Base-by-base conservation (phyloP, 2,113 vertebrate genomes). In the Odontophorus gujanensis region DNA sequence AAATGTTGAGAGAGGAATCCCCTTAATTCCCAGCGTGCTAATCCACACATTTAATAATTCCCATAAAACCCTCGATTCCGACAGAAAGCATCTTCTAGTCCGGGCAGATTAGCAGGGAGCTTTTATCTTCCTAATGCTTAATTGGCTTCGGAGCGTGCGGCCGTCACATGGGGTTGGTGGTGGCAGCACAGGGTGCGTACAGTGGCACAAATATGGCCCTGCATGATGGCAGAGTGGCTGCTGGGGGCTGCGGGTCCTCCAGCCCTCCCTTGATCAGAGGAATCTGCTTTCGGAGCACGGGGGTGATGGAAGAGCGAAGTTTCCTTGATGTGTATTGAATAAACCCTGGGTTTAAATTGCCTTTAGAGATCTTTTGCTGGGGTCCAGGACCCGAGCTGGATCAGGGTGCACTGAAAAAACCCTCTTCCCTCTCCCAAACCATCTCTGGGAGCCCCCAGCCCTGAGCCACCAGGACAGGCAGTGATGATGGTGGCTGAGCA, bases 21-120 rank as follows among this genome's bases (percentile, higher is more conserved):
- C 89, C 85, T 82, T 89, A 85, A 91, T 76, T 85, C 92, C 71
- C 81, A 4, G 50, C 45, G 30, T 14, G 76, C 50, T 90, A 81
- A 90, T 89, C 91, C 92, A 14, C 42, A 30, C 34, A 5, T 50
- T 76, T 22, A 42, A 26, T 84, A 91, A 94, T 91, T 91, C 89
- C 85, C 75, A 1, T 32, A 76, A 88, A 94, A 58, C 74, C 89
- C 65, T 16, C 57, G 0, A 21, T 87, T 80, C 88, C 88, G 57
- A 11, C 88, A 16, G 79, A 63, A 53, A 69, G 55, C 83, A 32
- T 21, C 79, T 53, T 13, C 18, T 51, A 74, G 51, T 42, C 25
- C 11, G 7, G 77, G 77, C 26, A 59, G 86, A 89, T 89, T 88
- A 81, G 21, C 30, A 4, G 13, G 12, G 38, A 17, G 57, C 36